These are phyloP conservation scores for Synaphobranchus kaupii DNA, from an alignment of 2,797 vertebrate species.

Conservation along the genomic window DNA sequence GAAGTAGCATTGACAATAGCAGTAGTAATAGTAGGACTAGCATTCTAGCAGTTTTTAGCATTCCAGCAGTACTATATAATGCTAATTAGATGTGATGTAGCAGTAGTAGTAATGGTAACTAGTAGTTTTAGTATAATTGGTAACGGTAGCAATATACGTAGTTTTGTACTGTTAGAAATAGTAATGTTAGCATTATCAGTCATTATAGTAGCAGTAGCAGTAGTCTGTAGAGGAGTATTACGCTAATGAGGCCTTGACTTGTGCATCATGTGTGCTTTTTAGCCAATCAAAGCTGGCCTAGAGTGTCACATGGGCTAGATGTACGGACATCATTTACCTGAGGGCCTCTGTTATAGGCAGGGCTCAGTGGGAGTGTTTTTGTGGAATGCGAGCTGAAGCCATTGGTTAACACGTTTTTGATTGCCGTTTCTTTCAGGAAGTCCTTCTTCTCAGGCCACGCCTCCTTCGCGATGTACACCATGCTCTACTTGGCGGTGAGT, in stretches of 20 bases:
- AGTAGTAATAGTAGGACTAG: not conserved
- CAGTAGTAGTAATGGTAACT: not conserved
- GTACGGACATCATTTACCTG: not conserved
- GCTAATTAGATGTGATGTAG: no score
- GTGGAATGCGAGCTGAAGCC: not conserved
- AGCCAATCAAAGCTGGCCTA: not conserved
- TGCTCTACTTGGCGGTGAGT: constrained; percentile 81
- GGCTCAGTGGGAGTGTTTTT: not conserved
- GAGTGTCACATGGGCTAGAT: not conserved
- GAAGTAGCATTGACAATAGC: not conserved
- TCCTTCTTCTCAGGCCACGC: constrained; percentile 82
- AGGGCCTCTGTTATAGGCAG: not conserved
- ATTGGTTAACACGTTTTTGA: constrained; percentile 2
- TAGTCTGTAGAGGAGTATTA: not conserved
- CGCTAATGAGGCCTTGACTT: not conserved
- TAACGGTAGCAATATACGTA: not conserved
- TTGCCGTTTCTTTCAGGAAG: constrained; percentile 68
- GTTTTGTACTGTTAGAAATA: not conserved
- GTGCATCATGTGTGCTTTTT: not conserved
- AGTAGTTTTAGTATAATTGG: not conserved
- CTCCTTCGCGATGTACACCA: constrained; percentile 81
- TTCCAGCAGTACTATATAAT: not conserved
- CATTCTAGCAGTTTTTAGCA: not conserved
- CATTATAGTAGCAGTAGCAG: not conserved
- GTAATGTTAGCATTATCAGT: not conserved